These are phyloP conservation scores for Trichechus manatus DNA, from an alignment of 2,113 vertebrate genomes.

Conservation along the genomic window DNA sequence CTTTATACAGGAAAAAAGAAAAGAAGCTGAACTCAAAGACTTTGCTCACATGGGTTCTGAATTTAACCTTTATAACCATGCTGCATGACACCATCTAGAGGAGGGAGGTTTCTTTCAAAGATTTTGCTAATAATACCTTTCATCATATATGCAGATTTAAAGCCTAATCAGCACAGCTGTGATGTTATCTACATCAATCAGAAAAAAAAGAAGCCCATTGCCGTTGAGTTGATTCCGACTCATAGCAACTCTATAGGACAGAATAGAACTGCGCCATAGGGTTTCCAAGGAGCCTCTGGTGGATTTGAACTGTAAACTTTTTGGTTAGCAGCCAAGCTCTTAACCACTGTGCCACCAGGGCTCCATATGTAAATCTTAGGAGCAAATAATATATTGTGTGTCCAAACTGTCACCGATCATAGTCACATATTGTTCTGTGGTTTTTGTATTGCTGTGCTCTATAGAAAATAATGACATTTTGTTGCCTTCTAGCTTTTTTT, in stretches of 20 bases:
- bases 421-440: too few relatives aligned
- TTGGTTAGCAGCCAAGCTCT: too few relatives aligned
- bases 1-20: not conserved
- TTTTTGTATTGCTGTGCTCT: not conserved
- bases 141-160: slow-evolving; percentile 56
- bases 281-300: too few relatives aligned
- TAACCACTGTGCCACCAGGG: too few relatives aligned
- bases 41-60: slow-evolving; percentile 28
- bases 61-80: slow-evolving; percentile 26
- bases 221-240: too few relatives aligned
- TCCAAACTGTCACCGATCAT: not conserved
- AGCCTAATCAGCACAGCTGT: slow-evolving; percentile 66
- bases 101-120: not conserved
- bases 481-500: not conserved
- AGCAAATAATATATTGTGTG: slow-evolving; percentile 20
- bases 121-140: slow-evolving; percentile 67
- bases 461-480: not conserved
- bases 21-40: not conserved
- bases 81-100: not conserved
- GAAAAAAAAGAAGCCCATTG: too few relatives aligned
- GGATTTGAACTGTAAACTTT: too few relatives aligned
- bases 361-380: not conserved
- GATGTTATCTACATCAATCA: slow-evolving; percentile 36
- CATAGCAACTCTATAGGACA: too few relatives aligned
- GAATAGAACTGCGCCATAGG: too few relatives aligned